Base-by-base conservation (phyloP, 2,113 vertebrate genomes). In the Pelusios castaneus region DNA sequence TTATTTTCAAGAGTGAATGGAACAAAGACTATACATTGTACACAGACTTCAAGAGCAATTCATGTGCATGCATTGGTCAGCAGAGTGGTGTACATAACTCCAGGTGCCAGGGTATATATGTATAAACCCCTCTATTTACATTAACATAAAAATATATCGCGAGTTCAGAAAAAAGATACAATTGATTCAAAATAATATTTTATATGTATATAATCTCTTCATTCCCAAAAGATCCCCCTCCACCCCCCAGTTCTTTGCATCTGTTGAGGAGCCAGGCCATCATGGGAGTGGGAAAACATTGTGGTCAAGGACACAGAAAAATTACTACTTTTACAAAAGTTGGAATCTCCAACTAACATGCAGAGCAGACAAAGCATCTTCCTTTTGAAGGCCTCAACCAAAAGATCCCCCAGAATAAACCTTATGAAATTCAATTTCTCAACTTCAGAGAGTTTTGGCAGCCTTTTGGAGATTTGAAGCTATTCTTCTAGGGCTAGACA, bases 321-420 rank as follows among this genome's bases (percentile, higher is more conserved):
- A 81, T 92, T 87, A 89, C 55, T 73, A 88, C 90, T 84, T 92
- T 82, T 85, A 77, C 93, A 80, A 80, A 89, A 6, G 43, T 41
- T n/a, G 85, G 76, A 93, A 73, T 82, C 93, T 97, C 92, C 91
- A 88, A 70, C 19, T 38, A 10, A 38, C 21, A 38, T 70, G n/a
- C 34, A 70, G 63, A 10, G n/a, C n/a, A 70, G 19, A 70, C 34
- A 38, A 38, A 8, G 8, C 4, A 8, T 34, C 19, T 34, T 70
- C 19, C 63, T 70, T 70, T 95, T 91, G 94, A 95, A 96, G 94
- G 84, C 67, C 78, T 95, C 82, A 91, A 7, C 88, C 80, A 83
- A 95, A 95, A 94, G 88, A 92, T 96, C 96, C 95, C 94, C 91
- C 95, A 96, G 91, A 96, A n/a, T 38, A 70, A 70, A 70, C n/a